Evolutionary conservation across 2,888 invertebrate species (phyloP), one percentile per base, ranked within the genome.

Genomic region (Pandemis heparana): DNA sequence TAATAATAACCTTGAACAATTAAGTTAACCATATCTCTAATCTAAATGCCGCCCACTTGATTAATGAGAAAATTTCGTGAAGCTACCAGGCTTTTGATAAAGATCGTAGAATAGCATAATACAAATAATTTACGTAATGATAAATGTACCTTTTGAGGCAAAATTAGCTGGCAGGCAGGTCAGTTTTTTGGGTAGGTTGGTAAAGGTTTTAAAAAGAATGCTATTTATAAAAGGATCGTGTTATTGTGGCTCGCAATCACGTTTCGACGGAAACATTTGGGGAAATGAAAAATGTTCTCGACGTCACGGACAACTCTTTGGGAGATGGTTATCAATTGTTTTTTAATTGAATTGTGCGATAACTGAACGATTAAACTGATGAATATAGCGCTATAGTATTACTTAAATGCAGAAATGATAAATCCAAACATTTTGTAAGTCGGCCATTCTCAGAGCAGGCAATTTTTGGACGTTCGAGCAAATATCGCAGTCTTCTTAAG

Each of bases 31-130:
- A 51, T 51, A 6, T 70, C 9, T 59, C 18, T 67, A 23, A 53
- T 70, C 61, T 41, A 53, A 10, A 23, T 23, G 51, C 41, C 69
- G 51, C 62, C 39, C 60, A 70, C 69, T 39, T 70, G 69, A 70
- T 70, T 62, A 70, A 70, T 70, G 69, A 51, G 69, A 23, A 70
- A 70, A 7, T 62, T 70, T 23, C 69, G 61, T 70, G 69, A 6
- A 51, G 23, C 51, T 10, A 51, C 48, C 61, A 23, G 8, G 39
- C 41, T 61, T 39, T 48, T 38, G 48, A 62, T 56, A 56, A 23
- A 23, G 56, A 56, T 56, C 56, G 23, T 23, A 56, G 23, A 56
- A 23, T 23, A 5, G 8, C 51, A 16, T 56, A 56, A 56, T 23
- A 56, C 56, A n/a, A 53, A 53, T 56, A 56, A 56, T 56, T 56